Percentiles rank a stretch among this genome's conserved stretches.
These are phyloP conservation scores for Formicarius rufipectus DNA, from an alignment of 2,113 vertebrate genomes.

Conservation along the genomic window DNA sequence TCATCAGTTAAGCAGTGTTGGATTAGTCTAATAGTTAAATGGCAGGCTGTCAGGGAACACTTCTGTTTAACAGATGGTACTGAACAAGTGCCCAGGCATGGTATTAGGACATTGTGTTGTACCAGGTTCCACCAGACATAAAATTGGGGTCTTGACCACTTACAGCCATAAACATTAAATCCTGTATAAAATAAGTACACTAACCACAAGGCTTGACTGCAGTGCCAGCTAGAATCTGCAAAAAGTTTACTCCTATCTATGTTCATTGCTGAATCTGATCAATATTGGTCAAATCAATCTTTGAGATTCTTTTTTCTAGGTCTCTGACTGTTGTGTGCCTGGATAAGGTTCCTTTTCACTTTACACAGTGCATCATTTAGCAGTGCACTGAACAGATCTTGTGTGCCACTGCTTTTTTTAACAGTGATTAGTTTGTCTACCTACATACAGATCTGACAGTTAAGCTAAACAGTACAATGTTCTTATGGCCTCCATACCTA, in stretches of 20 bases:
- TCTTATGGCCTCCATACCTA: background rate
- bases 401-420: background rate
- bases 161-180: constrained; percentile 3
- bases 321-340: background rate
- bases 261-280: background rate
- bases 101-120: background rate
- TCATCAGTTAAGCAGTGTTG: background rate
- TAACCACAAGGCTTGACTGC: background rate
- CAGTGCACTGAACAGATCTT: background rate
- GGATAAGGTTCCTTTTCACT: background rate
- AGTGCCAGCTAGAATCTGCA: background rate
- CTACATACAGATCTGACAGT: background rate
- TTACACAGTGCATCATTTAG: background rate
- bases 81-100: background rate
- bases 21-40: background rate
- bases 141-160: constrained; percentile 33
- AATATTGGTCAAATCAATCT: background rate
- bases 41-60: constrained; percentile 33
- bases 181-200: background rate
- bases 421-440: background rate
- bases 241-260: background rate
- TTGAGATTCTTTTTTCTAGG: background rate
- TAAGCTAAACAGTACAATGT: background rate
- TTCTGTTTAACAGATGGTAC: constrained; percentile 37
- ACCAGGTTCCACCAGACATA: background rate